A percentile compares a stretch with the other conserved stretches of the same genome.
phyloP scores from a whole-genome alignment of 2,797 vertebrate species.

The Betta splendens region DNA sequence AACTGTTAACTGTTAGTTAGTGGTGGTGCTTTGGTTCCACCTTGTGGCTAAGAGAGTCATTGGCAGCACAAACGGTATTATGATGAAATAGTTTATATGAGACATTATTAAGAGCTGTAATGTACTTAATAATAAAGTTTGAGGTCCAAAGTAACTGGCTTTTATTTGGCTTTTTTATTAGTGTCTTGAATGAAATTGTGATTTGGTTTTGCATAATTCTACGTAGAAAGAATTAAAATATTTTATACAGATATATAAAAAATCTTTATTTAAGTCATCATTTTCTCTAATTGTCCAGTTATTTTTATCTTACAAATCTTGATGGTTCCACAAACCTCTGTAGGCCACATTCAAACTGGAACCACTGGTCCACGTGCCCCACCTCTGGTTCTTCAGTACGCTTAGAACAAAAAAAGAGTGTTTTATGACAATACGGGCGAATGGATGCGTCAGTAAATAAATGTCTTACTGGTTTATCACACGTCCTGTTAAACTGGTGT shows the following conservation, averaged over 20 bases:
- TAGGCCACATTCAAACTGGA: not conserved
- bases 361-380: not conserved
- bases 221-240: no score
- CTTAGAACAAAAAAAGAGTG: conserved; percentile 21
- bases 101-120: no score
- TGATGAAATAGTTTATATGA: no score
- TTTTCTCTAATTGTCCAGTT: conserved; percentile 18
- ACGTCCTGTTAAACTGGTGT: not conserved
- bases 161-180: no score
- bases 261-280: no score
- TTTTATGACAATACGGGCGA: conserved; percentile 1
- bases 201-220: no score
- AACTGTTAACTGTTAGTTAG: not conserved
- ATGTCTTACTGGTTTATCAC: conserved; percentile 12
- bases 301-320: not conserved
- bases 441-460: not conserved
- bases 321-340: not conserved
- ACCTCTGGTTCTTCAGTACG: not conserved
- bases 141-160: no score
- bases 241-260: no score
- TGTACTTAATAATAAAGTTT: no score
- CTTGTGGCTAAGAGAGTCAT: conserved; percentile 48
- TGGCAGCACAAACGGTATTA: not conserved
- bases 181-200: no score
- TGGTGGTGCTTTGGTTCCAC: conserved; percentile 48